A percentile compares a stretch with the other conserved stretches of the same genome.
Conservation (phyloP, 1,140 invertebrate species). For the Mercenaria mercenaria region DNA sequence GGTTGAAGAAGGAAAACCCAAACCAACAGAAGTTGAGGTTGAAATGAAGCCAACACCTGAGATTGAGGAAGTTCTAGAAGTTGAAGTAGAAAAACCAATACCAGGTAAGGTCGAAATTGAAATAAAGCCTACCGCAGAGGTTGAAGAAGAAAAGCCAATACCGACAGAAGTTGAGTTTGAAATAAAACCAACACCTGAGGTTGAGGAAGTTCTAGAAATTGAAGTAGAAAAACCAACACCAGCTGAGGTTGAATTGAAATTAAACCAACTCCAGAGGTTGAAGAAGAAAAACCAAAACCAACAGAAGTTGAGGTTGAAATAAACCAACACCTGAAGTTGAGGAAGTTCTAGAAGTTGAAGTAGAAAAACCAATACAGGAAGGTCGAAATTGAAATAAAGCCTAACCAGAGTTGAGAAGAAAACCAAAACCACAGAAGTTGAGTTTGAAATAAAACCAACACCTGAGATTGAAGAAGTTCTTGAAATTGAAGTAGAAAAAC, state of each 20-base stretch:
- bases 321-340: neutral
- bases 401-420: neutral
- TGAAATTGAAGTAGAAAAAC: slow-evolving; percentile 24
- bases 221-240: neutral
- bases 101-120: neutral
- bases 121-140: neutral
- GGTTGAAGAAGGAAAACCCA: neutral
- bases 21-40: neutral
- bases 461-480: neutral
- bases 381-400: neutral
- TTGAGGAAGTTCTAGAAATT: neutral
- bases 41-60: neutral
- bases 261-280: neutral
- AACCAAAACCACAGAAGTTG: neutral
- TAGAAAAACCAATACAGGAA: slow-evolving; percentile 4
- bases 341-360: neutral
- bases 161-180: slow-evolving; percentile 29
- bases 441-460: slow-evolving; percentile 49
- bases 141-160: slow-evolving; percentile 44
- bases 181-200: neutral
- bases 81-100: slow-evolving; percentile 10
- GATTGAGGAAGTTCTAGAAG: neutral
- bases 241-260: neutral
- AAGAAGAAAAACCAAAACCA: neutral
- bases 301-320: neutral